Evolutionary conservation across 2,888 invertebrate species (phyloP).

Genomic region (Drosophila meridionalis): DNA sequence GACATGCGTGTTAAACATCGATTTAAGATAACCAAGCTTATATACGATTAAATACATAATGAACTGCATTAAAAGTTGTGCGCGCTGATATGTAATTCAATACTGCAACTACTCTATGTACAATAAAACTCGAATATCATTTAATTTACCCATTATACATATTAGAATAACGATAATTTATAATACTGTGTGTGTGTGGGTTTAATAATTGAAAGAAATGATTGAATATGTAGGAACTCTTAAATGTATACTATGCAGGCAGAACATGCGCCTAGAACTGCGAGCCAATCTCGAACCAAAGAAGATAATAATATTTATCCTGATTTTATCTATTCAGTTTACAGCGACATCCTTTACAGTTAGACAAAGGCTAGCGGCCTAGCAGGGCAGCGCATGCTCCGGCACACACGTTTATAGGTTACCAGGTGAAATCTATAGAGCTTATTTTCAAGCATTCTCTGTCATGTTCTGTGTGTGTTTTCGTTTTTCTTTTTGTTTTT

Average conservation of each 20-base stretch:
- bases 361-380: not conserved
- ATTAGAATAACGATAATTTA: not conserved
- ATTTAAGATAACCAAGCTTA: slow-evolving; percentile 22
- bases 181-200: not conserved
- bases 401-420: not conserved
- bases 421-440: slow-evolving; percentile 14
- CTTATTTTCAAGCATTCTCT: slow-evolving; percentile 25
- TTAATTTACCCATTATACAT: not conserved
- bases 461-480: slow-evolving; percentile 4
- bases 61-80: slow-evolving; percentile 37
- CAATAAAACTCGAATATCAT: slow-evolving; percentile 1
- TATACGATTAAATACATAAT: slow-evolving; percentile 11
- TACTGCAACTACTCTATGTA: slow-evolving; percentile 17
- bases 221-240: not conserved
- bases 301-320: not conserved
- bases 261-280: not conserved
- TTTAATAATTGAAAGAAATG: not conserved
- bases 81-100: slow-evolving; percentile 27
- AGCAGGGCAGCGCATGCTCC: slow-evolving; percentile 17
- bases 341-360: not conserved
- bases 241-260: not conserved
- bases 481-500: slow-evolving; percentile 17
- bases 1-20: slow-evolving; percentile 46
- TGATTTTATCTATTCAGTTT: not conserved
- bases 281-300: not conserved